Conservation (phyloP, 2,888 invertebrate species). For the Bugula neritina region DNA sequence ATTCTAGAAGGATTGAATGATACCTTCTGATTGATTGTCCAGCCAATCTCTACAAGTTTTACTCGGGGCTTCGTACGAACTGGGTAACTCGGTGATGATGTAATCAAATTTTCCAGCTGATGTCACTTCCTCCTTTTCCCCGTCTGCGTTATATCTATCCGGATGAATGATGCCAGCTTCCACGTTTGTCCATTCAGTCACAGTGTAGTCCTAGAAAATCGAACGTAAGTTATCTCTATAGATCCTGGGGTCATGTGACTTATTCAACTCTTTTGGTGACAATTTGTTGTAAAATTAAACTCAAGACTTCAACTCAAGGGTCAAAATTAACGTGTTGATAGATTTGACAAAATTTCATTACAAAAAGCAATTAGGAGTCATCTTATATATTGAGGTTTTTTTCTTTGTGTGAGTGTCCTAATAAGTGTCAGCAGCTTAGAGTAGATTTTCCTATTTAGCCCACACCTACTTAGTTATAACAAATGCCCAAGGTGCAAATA, state of each 20-base stretch:
- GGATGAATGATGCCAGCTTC: neutral
- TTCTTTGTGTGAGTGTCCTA: no score
- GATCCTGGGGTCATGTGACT: neutral
- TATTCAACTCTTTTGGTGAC: neutral
- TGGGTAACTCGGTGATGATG: neutral
- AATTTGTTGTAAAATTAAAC: no score
- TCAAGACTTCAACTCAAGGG: no score
- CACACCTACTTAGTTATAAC: no score
- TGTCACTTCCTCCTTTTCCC: neutral
- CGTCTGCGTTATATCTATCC: neutral
- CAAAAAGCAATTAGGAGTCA: no score
- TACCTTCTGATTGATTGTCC: neutral
- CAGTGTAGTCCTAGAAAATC: slow-evolving; percentile 9
- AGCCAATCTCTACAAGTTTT: neutral
- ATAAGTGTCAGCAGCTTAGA: no score
- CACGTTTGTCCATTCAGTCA: neutral
- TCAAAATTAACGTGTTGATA: no score
- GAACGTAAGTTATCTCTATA: no score
- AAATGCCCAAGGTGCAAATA: no score
- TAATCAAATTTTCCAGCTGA: neutral
- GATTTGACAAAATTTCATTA: no score
- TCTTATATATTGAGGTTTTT: no score
- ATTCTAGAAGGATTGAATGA: neutral
- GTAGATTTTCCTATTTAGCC: no score
- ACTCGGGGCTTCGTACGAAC: neutral